These are phyloP conservation scores for Geopemphigus sp. DNA, from an alignment of 1,140 invertebrate genomes.

Conservation along the genomic window DNA sequence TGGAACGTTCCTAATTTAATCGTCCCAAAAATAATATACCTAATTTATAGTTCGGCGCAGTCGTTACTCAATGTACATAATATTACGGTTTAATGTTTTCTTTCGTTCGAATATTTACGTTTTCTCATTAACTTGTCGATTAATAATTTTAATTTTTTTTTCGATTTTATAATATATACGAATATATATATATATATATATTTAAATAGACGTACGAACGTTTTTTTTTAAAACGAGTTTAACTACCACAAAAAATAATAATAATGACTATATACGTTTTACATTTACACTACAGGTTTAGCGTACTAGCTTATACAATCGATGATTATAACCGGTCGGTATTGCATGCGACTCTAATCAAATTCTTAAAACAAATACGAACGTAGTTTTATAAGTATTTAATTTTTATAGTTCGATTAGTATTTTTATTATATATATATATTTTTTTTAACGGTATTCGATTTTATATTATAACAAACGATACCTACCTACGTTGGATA, in stretches of 20 bases:
- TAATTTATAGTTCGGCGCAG: not conserved
- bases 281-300: not conserved
- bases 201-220: not conserved
- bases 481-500: too few relatives aligned
- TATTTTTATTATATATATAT: too few relatives aligned
- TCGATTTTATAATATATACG: not conserved
- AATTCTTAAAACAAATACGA: not conserved
- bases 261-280: not conserved
- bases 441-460: not conserved
- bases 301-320: not conserved
- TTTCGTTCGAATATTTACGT: too few relatives aligned
- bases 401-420: not conserved
- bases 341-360: conserved; percentile 27
- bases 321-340: not conserved
- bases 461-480: not conserved
- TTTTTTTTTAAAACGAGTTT: not conserved
- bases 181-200: not conserved
- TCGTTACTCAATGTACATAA: not conserved
- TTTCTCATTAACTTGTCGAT: too few relatives aligned
- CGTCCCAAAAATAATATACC: not conserved
- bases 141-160: too few relatives aligned
- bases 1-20: not conserved
- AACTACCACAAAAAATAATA: not conserved
- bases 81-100: too few relatives aligned
- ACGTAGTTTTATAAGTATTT: not conserved